A percentile compares a stretch with the other conserved stretches of the same genome.
These are phyloP conservation scores for Drosophila parabipectinata DNA, from an alignment of 1,140 invertebrate genomes.

Conservation along the genomic window DNA sequence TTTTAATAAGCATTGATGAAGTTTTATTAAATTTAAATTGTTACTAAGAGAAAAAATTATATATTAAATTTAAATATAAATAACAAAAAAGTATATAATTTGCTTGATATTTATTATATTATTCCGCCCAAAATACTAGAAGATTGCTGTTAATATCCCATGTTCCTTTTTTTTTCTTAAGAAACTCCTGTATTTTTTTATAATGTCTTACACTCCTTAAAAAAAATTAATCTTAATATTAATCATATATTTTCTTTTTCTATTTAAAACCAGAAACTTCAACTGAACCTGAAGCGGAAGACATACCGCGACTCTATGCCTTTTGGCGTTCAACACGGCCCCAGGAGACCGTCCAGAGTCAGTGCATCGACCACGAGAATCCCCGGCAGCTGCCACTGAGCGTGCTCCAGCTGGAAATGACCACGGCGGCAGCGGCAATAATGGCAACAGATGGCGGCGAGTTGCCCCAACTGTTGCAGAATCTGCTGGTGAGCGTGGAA, in stretches of 20 bases:
- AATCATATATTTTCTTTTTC: background rate
- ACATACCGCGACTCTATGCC: conserved; percentile 68
- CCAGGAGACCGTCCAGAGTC: conserved; percentile 58
- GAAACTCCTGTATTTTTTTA: too few species aligned
- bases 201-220: too few species aligned
- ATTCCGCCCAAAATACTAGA: too few species aligned
- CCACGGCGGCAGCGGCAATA: conserved; percentile 63
- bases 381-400: conserved; percentile 58
- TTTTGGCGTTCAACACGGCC: conserved; percentile 74
- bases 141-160: too few species aligned
- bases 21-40: too few species aligned
- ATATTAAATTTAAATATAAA: too few species aligned
- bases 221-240: too few species aligned
- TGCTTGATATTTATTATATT: too few species aligned
- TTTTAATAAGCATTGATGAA: too few species aligned
- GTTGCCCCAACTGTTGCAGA: conserved; percentile 87
- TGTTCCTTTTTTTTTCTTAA: too few species aligned
- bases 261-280: conserved; percentile 27
- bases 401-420: conserved; percentile 67
- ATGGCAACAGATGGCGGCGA: conserved; percentile 79
- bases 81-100: too few species aligned
- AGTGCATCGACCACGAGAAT: conserved; percentile 67
- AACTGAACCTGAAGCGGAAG: conserved; percentile 46
- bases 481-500: conserved; percentile 88
- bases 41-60: too few species aligned